Conservation (phyloP, 2,113 vertebrate species). For the Aldabrachelys gigantea region DNA sequence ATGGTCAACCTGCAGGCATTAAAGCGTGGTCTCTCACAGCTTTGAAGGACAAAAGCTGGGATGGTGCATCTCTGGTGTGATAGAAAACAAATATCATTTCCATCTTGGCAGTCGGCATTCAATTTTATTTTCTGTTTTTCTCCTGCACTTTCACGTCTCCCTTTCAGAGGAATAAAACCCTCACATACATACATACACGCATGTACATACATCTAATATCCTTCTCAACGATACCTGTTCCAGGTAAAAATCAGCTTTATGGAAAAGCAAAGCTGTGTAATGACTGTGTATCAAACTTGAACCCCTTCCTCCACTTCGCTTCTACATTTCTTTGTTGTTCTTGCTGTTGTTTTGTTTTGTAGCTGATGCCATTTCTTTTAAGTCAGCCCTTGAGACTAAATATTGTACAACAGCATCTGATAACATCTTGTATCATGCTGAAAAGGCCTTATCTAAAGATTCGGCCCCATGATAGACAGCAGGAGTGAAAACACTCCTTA, state of each 20-base stretch:
- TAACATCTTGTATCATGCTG: slow-evolving; percentile 86
- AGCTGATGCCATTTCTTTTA: slow-evolving; percentile 86
- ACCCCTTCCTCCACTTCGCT: slow-evolving; percentile 27
- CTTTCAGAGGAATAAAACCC: slow-evolving; percentile 27
- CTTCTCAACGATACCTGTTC: slow-evolving; percentile 50
- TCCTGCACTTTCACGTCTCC: neutral
- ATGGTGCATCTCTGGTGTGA: slow-evolving; percentile 64
- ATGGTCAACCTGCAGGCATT: slow-evolving; percentile 87
- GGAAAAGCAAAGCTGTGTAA: slow-evolving; percentile 55
- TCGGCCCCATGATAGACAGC: slow-evolving; percentile 78
- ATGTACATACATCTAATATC: slow-evolving; percentile 14
- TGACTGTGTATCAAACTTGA: slow-evolving; percentile 55
- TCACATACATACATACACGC: neutral
- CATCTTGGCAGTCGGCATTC: slow-evolving; percentile 73
- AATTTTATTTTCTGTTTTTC: slow-evolving; percentile 66
- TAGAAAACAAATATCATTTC: slow-evolving; percentile 80
- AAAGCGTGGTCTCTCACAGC: slow-evolving; percentile 75
- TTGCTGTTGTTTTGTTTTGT: slow-evolving; percentile 58
- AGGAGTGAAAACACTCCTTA: slow-evolving; percentile 71
- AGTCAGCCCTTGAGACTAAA: slow-evolving; percentile 84
- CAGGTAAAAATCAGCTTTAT: slow-evolving; percentile 67
- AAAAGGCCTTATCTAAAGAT: slow-evolving; percentile 86
- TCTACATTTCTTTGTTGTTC: slow-evolving; percentile 64
- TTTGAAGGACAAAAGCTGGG: slow-evolving; percentile 85
- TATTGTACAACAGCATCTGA: slow-evolving; percentile 83